Percentiles rank a stretch among this genome's conserved stretches.
These are phyloP conservation scores for Melanotaenia boesemani DNA, from an alignment of 2,797 vertebrate species.

Conservation along the genomic window DNA sequence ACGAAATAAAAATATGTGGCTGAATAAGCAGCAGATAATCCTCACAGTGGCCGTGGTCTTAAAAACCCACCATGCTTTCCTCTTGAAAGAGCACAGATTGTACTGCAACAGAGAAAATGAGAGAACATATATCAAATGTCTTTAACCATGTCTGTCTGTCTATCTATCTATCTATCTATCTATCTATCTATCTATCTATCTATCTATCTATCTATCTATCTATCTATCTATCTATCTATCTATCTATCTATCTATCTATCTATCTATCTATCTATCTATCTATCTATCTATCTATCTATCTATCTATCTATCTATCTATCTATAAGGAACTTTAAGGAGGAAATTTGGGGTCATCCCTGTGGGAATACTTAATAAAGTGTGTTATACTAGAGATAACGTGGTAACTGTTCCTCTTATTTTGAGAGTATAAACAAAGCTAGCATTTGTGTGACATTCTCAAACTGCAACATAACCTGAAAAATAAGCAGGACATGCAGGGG, in stretches of 20 bases:
- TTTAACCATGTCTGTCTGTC: slow-evolving; percentile 40
- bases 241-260: no score
- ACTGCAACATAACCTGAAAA: slow-evolving; percentile 39
- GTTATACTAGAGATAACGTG: slow-evolving; percentile 27
- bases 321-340: no score
- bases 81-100: slow-evolving; percentile 19
- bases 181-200: no score
- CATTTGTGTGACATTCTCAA: slow-evolving; percentile 41
- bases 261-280: no score
- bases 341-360: slow-evolving; percentile 18
- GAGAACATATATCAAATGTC: slow-evolving; percentile 57
- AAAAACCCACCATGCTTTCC: slow-evolving; percentile 28
- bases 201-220: no score
- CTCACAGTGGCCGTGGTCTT: slow-evolving; percentile 13
- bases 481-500: slow-evolving; percentile 46
- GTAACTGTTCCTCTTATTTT: slow-evolving; percentile 3
- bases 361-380: slow-evolving; percentile 36
- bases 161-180: no score
- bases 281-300: no score
- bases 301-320: no score
- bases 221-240: no score
- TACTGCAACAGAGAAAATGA: slow-evolving; percentile 40
- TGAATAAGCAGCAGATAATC: slow-evolving; percentile 38
- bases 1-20: slow-evolving; percentile 36
- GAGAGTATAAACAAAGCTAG: slow-evolving; percentile 33